Base-by-base conservation (phyloP, 2,797 vertebrate species). In the Cephalopachus bancanus region DNA sequence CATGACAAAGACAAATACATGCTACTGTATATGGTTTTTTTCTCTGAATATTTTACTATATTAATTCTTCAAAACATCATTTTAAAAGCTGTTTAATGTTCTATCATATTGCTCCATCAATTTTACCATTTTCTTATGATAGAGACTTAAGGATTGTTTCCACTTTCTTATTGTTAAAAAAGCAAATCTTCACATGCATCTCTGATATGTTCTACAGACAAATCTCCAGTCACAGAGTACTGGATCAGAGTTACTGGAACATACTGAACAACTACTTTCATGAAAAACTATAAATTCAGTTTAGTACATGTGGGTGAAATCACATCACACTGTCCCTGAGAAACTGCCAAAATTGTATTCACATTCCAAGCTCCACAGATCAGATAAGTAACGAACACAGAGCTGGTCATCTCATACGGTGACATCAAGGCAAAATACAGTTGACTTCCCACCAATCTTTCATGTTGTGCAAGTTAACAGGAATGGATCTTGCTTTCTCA, bases 71-170 rank as follows among this genome's bases (percentile, higher is more conserved):
- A 55, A 89, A 67, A 89, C 16, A 59, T 78, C n/a, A 71, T 69
- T 72, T 94, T 57, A 37, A 78, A 93, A 69, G 65, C 10, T 80
- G 26, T 53, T 84, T 83, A 74, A 69, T 55, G 79, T 78, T 79
- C 55, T 17, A 71, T 44, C 26, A 28, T 16, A 81, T 17, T 44
- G 37, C 76, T 64, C 20, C 55, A 37, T 53, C 72, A 75, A 59
- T 88, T 59, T 84, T 64, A 62, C 49, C 19, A 78, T 69, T 87
- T 83, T 16, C 74, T 26, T 76, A 59, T 62, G 65, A 53, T 7
- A 20, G 64, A 9, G 64, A 55, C 62, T 33, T 87, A 84, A 33
- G 28, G 33, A 69, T 16, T 84, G 12, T 53, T 80, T 91, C 53
- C 53, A 78, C 64, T 62, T 74, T 72, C 10, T 84, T 67, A 12